Conservation (phyloP, 2,888 invertebrate species). For the Papilio protenor region DNA sequence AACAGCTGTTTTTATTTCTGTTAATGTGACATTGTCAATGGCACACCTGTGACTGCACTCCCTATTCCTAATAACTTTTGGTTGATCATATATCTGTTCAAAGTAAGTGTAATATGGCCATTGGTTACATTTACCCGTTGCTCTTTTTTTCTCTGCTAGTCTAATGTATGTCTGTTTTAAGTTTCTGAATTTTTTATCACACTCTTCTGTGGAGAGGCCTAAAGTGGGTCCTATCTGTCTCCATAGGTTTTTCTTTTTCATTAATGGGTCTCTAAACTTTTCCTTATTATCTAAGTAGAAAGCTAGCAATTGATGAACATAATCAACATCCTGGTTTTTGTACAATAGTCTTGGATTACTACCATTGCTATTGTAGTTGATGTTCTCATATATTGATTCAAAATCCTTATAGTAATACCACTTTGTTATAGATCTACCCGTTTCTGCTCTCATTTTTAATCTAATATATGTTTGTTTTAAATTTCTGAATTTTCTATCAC, state of each 20-base stretch:
- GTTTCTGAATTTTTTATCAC: constrained; percentile 76
- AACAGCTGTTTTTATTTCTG: constrained; percentile 62
- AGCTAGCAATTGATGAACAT: constrained; percentile 67
- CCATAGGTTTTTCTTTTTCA: constrained; percentile 74
- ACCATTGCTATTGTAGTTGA: constrained; percentile 47
- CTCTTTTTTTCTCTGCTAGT: constrained; percentile 63
- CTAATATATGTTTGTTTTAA: constrained; percentile 76
- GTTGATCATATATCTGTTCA: constrained; percentile 71
- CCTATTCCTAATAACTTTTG: constrained; percentile 38
- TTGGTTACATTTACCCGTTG: constrained; percentile 64
- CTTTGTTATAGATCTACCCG: constrained; percentile 64
- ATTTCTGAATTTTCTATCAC: constrained; percentile 78
- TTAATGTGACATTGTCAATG: constrained; percentile 57
- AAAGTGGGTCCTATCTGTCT: constrained; percentile 63
- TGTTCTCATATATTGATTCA: constrained; percentile 64
- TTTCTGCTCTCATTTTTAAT: constrained; percentile 64
- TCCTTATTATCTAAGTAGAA: constrained; percentile 73
- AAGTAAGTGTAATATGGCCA: constrained; percentile 77
- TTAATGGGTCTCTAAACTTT: constrained; percentile 68
- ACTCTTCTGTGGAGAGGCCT: constrained; percentile 70
- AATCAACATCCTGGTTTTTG: constrained; percentile 62
- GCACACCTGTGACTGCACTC: constrained; percentile 48
- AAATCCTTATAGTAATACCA: constrained; percentile 77
- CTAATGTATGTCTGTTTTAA: constrained; percentile 76
- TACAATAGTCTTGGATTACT: constrained; percentile 49